Evolutionary conservation across 2,113 vertebrate genomes (phyloP).

Genomic region (Ptilonorhynchus violaceus): DNA sequence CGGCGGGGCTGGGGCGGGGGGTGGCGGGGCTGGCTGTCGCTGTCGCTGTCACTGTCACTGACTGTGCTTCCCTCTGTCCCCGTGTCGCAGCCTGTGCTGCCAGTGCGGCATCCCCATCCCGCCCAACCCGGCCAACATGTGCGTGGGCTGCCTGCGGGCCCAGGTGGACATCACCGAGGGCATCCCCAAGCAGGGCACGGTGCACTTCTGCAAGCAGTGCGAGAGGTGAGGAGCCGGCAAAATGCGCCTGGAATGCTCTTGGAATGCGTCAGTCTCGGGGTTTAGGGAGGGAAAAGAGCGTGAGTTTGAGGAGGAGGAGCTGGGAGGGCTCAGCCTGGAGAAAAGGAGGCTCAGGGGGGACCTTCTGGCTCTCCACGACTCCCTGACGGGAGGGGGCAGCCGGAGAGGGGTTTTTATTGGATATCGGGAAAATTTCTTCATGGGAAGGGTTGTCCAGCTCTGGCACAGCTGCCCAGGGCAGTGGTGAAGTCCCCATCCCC

Average conservation of each 20-base stretch:
- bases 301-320: not conserved
- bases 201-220: slow-evolving; percentile 97
- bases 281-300: not conserved
- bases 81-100: slow-evolving; percentile 85
- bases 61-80: not conserved
- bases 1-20: not conserved
- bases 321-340: not conserved
- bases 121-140: slow-evolving; percentile 96
- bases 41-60: not conserved
- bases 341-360: not conserved
- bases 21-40: fast-evolving
- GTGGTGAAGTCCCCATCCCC: not conserved
- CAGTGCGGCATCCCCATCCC: slow-evolving; percentile 89
- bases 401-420: not conserved
- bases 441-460: not conserved
- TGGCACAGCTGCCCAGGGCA: not conserved
- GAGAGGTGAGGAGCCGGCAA: slow-evolving; percentile 78
- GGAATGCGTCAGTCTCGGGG: fast-evolving
- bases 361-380: not conserved
- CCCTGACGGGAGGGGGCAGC: not conserved
- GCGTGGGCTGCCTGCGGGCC: slow-evolving; percentile 90
- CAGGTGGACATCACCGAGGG: slow-evolving; percentile 97
- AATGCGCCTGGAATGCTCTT: not conserved
- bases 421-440: not conserved
- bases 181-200: slow-evolving; percentile 92